Evolutionary conservation across 2,888 invertebrate genomes (phyloP).

Genomic region (Harpalus rubripes): DNA sequence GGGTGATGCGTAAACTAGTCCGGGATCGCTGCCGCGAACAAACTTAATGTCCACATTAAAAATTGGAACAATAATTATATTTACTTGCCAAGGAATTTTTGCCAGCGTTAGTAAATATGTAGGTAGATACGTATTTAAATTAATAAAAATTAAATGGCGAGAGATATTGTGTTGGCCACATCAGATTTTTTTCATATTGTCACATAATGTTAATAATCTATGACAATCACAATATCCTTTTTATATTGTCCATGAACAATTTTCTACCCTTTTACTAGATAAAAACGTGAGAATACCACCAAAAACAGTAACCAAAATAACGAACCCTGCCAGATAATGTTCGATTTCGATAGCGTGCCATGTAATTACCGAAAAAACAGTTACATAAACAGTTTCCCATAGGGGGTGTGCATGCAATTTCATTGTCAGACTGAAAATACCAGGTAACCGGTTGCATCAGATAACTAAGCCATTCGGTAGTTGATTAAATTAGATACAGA

Average conservation of each 20-base stretch:
- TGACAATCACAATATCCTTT: not conserved
- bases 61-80: no score
- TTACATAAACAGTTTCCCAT: constrained; percentile 13
- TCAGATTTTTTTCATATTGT: no score
- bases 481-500: constrained; percentile 63
- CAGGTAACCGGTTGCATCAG: constrained; percentile 42
- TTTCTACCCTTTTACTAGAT: not conserved
- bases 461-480: constrained; percentile 55
- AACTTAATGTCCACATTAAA: no score
- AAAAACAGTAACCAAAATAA: not conserved
- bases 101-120: no score
- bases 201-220: not conserved
- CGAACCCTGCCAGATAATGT: not conserved
- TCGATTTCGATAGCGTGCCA: not conserved
- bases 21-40: no score
- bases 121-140: no score
- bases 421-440: constrained; percentile 34
- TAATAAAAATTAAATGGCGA: no score
- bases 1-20: no score
- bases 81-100: no score
- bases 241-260: not conserved
- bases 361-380: constrained; percentile 27
- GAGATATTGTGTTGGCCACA: no score
- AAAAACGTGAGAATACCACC: not conserved
- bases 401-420: constrained; percentile 46